These are phyloP conservation scores for Sinonovacula constricta DNA, from an alignment of 1,140 invertebrate species.

Conservation along the genomic window DNA sequence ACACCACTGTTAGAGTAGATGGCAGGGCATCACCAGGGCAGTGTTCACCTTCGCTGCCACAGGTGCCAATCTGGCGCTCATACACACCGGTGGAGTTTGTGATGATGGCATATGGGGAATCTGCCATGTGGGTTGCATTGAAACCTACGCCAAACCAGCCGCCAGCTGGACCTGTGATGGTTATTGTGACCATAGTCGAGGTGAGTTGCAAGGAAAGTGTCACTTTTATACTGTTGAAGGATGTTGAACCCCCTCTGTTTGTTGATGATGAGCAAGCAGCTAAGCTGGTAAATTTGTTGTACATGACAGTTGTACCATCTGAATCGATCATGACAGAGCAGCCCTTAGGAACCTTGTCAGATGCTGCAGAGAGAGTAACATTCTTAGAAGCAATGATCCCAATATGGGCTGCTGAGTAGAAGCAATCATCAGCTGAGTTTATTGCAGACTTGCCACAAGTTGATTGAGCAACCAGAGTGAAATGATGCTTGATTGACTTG, in stretches of 20 bases:
- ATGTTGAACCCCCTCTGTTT: conserved; percentile 11
- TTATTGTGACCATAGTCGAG: conserved; percentile 33
- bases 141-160: conserved; percentile 54
- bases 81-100: conserved; percentile 48
- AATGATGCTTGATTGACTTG: conserved; percentile 41
- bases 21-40: conserved; percentile 46
- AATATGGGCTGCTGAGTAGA: conserved; percentile 15
- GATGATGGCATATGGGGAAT: conserved; percentile 50
- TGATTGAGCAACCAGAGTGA: conserved; percentile 12
- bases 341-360: conserved; percentile 19
- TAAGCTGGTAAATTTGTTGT: conserved; percentile 36
- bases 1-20: conserved; percentile 26
- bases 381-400: conserved; percentile 41
- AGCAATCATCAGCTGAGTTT: conserved; percentile 18
- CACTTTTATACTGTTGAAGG: conserved; percentile 15
- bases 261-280: conserved; percentile 31
- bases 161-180: conserved; percentile 29
- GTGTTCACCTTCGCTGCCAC: conserved; percentile 55
- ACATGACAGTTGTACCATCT: conserved; percentile 24
- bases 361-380: conserved; percentile 9
- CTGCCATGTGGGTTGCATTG: conserved; percentile 49
- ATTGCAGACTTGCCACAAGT: conserved; percentile 14
- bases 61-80: conserved; percentile 51
- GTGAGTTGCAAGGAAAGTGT: conserved; percentile 9
- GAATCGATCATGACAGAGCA: conserved; percentile 21